phyloP scores from a whole-genome alignment of 1,140 invertebrate species.

The Onthophagus taurus region DNA sequence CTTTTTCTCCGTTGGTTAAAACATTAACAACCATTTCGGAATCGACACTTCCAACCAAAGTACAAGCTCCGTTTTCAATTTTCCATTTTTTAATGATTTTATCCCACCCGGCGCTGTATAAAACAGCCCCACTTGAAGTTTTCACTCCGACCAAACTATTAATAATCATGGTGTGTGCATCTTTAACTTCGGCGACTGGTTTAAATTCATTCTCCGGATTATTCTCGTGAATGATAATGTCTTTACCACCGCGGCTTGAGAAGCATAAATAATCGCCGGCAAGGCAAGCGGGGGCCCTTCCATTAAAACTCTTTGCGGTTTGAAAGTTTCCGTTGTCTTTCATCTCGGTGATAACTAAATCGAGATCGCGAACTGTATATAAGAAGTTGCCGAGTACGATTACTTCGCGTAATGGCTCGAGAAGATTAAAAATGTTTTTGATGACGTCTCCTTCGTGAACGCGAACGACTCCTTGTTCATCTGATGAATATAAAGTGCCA shows the following conservation, averaged over 20 bases:
- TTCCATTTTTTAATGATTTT: conserved; percentile 39
- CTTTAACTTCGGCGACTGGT: conserved; percentile 30
- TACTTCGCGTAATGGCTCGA: conserved; percentile 41
- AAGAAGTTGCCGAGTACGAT: conserved; percentile 34
- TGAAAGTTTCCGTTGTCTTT: conserved; percentile 5
- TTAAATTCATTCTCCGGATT: conserved; percentile 27
- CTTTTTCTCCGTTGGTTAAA: conserved; percentile 30
- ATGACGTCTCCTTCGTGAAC: background rate
- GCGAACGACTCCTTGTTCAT: conserved; percentile 6
- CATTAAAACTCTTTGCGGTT: conserved; percentile 23
- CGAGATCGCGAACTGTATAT: conserved; percentile 39
- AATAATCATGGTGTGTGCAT: conserved; percentile 40
- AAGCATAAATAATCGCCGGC: conserved; percentile 33
- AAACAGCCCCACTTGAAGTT: conserved; percentile 25
- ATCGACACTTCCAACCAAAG: conserved; percentile 22
- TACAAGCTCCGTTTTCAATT: conserved; percentile 24
- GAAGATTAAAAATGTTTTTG: conserved; percentile 22
- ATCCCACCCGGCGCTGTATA: conserved; percentile 40
- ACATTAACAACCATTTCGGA: conserved; percentile 35
- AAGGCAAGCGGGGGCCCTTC: conserved; percentile 33
- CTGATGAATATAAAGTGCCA: background rate
- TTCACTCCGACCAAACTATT: conserved; percentile 31
- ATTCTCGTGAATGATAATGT: conserved; percentile 34
- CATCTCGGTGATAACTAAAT: conserved; percentile 37
- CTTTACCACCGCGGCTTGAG: conserved; percentile 31